Conservation (phyloP, 1,140 invertebrate genomes). For the Epicauta chinensis region DNA sequence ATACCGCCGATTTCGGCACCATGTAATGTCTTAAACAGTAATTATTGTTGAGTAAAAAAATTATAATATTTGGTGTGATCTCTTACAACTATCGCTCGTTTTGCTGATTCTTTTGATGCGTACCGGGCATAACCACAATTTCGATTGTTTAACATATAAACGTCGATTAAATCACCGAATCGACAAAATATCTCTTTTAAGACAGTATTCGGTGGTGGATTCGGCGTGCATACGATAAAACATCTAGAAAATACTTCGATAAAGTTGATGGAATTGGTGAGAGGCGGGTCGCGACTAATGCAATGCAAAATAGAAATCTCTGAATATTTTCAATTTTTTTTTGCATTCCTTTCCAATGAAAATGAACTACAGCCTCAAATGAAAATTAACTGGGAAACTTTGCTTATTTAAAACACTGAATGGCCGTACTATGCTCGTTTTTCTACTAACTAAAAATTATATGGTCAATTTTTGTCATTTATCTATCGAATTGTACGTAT, state of each 20-base stretch:
- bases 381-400: too few species aligned
- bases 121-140: constrained; percentile 91
- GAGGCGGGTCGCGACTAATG: too few species aligned
- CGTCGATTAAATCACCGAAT: constrained; percentile 90
- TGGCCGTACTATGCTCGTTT: not conserved
- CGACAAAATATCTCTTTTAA: constrained; percentile 84
- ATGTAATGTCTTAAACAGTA: constrained; percentile 61
- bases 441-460: too few species aligned
- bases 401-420: not conserved
- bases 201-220: constrained; percentile 70
- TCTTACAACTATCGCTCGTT: constrained; percentile 66
- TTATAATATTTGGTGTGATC: too few species aligned
- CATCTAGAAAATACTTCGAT: constrained; percentile 42
- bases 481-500: too few species aligned
- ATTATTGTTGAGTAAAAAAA: too few species aligned
- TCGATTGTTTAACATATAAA: constrained; percentile 81
- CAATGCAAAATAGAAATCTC: too few species aligned
- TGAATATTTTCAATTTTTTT: too few species aligned
- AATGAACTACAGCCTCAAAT: too few species aligned
- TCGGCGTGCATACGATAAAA: constrained; percentile 75
- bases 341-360: too few species aligned
- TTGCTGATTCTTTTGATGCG: constrained; percentile 68
- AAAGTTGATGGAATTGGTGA: too few species aligned
- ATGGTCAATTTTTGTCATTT: too few species aligned
- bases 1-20: constrained; percentile 78